Conservation (phyloP, 2,797 vertebrate species). For the Schizothorax lantsangensis region DNA sequence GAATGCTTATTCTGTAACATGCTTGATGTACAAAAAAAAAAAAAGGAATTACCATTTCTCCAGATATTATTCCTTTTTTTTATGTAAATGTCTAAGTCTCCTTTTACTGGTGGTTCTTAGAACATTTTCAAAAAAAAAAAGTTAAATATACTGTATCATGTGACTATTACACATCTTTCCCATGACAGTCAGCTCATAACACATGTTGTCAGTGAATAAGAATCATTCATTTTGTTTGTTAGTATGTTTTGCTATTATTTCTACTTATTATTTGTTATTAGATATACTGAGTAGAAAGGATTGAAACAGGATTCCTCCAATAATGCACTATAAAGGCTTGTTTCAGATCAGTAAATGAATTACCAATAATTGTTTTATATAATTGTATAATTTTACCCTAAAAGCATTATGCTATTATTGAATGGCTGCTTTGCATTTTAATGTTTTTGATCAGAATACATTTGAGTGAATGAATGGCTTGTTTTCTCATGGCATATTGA, state of each 20-base stretch:
- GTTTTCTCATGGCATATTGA: neutral
- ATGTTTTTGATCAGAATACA: neutral
- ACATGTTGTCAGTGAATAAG: neutral
- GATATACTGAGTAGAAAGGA: neutral
- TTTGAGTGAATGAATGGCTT: neutral
- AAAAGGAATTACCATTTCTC: neutral
- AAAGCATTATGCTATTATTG: neutral
- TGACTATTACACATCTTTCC: neutral
- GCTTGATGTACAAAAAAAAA: too few relatives aligned
- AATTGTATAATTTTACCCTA: neutral
- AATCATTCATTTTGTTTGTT: neutral
- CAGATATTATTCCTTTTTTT: neutral
- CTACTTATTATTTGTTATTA: neutral
- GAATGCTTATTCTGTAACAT: too few relatives aligned
- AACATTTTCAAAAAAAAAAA: neutral
- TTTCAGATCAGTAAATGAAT: neutral
- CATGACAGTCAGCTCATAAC: neutral
- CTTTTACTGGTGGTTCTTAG: neutral
- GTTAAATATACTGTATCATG: neutral
- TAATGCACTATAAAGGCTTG: neutral
- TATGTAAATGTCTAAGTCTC: neutral
- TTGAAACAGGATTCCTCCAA: neutral
- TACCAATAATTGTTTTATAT: neutral
- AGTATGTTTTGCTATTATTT: neutral
- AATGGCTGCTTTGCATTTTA: neutral